These are phyloP conservation scores for Nymphicus hollandicus DNA, from an alignment of 2,113 vertebrate species.

Conservation along the genomic window DNA sequence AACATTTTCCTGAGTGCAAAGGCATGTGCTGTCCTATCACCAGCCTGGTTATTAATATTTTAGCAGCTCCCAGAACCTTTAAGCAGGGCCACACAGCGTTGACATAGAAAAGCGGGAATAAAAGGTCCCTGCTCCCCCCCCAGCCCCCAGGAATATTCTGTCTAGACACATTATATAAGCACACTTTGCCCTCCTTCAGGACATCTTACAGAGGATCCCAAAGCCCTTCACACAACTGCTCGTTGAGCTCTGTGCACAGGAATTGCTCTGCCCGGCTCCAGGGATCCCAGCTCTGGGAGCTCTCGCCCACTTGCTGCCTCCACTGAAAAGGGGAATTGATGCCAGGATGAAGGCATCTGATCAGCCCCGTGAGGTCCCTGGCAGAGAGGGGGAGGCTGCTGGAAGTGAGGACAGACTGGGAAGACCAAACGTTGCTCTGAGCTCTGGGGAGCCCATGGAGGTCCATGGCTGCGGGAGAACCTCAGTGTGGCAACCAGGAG, in stretches of 20 bases:
- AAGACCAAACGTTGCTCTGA: accelerated
- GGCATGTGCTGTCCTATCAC: not conserved
- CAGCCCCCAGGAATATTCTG: not conserved
- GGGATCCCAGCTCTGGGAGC: not conserved
- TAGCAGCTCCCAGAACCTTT: slow-evolving; percentile 9
- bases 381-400: not conserved
- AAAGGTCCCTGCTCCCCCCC: not conserved
- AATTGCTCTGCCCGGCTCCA: not conserved
- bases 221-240: not conserved
- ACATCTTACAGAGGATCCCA: not conserved
- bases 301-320: not conserved
- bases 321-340: not conserved
- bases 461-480: accelerated
- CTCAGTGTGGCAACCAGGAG: not conserved
- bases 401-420: not conserved
- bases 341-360: not conserved
- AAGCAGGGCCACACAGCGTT: not conserved
- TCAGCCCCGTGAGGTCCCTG: accelerated
- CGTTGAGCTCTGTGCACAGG: not conserved
- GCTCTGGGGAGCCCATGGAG: not conserved
- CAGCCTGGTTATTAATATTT: not conserved
- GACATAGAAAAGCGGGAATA: not conserved
- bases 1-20: not conserved
- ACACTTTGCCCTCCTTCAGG: slow-evolving; percentile 39
- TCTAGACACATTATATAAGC: slow-evolving; percentile 12